A percentile compares a stretch with the other conserved stretches of the same genome.
Conservation (phyloP, 2,797 vertebrate genomes). For the Mormyrops attenuatus region DNA sequence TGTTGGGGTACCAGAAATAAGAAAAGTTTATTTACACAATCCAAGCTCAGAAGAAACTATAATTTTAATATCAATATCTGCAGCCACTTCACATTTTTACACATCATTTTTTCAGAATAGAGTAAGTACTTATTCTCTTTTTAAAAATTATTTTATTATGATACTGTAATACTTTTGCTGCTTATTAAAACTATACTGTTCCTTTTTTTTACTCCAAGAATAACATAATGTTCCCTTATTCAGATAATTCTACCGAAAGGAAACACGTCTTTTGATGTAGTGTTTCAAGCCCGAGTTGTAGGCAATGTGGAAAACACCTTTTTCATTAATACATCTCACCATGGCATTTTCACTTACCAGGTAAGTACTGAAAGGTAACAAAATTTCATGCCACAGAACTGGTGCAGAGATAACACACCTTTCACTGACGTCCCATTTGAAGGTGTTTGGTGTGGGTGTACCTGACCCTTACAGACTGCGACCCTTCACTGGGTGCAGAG, state of each 20-base stretch:
- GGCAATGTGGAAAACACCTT: constrained; percentile 99
- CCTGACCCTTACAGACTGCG: constrained; percentile 94
- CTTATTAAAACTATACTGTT: neutral
- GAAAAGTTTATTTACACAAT: constrained; percentile 99
- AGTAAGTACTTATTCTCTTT: constrained; percentile 66
- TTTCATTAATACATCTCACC: constrained; percentile 99
- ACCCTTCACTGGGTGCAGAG: constrained; percentile 92
- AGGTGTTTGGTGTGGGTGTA: constrained; percentile 97
- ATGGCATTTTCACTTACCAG: constrained; percentile 99
- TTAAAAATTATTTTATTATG: neutral
- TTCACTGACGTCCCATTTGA: constrained; percentile 22
- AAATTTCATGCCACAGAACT: neutral
- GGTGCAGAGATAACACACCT: neutral
- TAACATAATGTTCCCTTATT: constrained; percentile 25
- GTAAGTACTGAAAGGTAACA: constrained; percentile 54
- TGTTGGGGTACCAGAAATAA: constrained; percentile 99
- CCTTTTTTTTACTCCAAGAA: neutral
- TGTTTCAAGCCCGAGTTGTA: constrained; percentile 95
- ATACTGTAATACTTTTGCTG: neutral
- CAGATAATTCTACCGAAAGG: constrained; percentile 98
- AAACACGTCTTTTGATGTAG: constrained; percentile 96
- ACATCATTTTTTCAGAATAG: constrained; percentile 98
- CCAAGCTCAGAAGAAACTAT: constrained; percentile 98
- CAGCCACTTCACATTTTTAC: constrained; percentile 98
- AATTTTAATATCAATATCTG: constrained; percentile 98